phyloP scores from a whole-genome alignment of 2,113 vertebrate genomes.

The Prunella himalayana region DNA sequence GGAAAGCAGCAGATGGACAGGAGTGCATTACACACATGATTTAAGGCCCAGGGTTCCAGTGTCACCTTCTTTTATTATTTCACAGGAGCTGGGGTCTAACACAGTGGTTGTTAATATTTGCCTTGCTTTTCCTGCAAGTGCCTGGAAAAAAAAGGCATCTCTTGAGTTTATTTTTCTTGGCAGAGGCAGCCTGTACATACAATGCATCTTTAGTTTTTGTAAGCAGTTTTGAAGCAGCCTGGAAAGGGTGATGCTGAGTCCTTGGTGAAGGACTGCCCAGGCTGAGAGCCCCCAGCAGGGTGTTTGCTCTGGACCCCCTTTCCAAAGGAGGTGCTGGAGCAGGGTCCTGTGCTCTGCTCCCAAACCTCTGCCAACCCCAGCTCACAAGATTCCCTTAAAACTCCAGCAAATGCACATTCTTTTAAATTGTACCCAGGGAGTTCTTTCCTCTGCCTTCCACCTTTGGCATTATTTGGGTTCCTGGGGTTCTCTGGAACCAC shows the following conservation, averaged over 20 bases:
- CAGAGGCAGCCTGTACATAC: background rate
- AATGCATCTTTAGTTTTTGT: slow-evolving; percentile 39
- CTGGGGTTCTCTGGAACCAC: background rate
- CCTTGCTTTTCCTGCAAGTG: background rate
- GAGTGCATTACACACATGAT: background rate
- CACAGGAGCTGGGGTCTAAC: background rate
- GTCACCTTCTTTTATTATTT: slow-evolving; percentile 2
- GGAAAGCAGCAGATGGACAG: slow-evolving; percentile 1
- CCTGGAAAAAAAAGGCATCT: slow-evolving; percentile 11
- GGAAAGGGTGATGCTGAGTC: background rate
- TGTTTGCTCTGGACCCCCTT: background rate
- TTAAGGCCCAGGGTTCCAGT: background rate
- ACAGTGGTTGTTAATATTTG: background rate
- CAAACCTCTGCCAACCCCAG: background rate
- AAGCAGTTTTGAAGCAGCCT: background rate
- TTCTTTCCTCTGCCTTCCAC: background rate
- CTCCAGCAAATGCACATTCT: background rate
- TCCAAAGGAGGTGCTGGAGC: background rate
- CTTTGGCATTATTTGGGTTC: background rate
- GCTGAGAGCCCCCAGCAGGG: background rate
- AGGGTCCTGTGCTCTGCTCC: background rate
- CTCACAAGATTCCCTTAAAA: background rate
- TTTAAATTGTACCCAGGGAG: background rate
- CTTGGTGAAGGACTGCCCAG: background rate
- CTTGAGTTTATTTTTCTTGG: slow-evolving; percentile 46